Conservation (phyloP, 2,113 vertebrate genomes). For the Dascyllus trimaculatus region DNA sequence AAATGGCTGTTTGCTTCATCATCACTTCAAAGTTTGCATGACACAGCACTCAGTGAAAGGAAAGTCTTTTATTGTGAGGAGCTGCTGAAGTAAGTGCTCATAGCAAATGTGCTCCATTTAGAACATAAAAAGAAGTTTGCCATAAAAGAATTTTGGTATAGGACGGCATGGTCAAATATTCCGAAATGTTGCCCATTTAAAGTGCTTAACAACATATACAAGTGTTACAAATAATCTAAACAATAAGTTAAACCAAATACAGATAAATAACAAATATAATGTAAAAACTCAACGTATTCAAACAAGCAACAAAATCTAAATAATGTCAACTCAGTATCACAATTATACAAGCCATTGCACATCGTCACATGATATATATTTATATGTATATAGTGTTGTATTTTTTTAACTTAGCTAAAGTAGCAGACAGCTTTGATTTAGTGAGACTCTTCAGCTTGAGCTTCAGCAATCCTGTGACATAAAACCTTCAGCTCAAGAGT, state of each 20-base stretch:
- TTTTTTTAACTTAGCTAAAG: slow-evolving; percentile 80
- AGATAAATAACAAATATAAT: slow-evolving; percentile 68
- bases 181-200: slow-evolving; percentile 81
- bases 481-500: slow-evolving; percentile 54
- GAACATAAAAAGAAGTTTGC: slow-evolving; percentile 44
- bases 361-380: slow-evolving; percentile 87
- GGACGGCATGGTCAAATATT: slow-evolving; percentile 66
- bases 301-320: slow-evolving; percentile 82
- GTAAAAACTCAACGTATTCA: slow-evolving; percentile 80
- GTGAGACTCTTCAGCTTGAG: slow-evolving; percentile 67
- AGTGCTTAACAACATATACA: slow-evolving; percentile 84
- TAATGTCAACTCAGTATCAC: slow-evolving; percentile 86
- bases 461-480: slow-evolving; percentile 62
- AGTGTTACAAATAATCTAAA: slow-evolving; percentile 67
- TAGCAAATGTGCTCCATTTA: slow-evolving; percentile 47
- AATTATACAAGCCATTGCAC: slow-evolving; percentile 94
- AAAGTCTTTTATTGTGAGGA: slow-evolving; percentile 47
- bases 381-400: slow-evolving; percentile 63
- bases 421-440: slow-evolving; percentile 77
- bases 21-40: not conserved
- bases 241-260: slow-evolving; percentile 59
- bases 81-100: slow-evolving; percentile 65
- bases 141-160: slow-evolving; percentile 71
- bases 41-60: slow-evolving; percentile 7
- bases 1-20: slow-evolving; percentile 32